Conservation (phyloP, 2,113 vertebrate genomes). For the Phoenicopterus ruber region DNA sequence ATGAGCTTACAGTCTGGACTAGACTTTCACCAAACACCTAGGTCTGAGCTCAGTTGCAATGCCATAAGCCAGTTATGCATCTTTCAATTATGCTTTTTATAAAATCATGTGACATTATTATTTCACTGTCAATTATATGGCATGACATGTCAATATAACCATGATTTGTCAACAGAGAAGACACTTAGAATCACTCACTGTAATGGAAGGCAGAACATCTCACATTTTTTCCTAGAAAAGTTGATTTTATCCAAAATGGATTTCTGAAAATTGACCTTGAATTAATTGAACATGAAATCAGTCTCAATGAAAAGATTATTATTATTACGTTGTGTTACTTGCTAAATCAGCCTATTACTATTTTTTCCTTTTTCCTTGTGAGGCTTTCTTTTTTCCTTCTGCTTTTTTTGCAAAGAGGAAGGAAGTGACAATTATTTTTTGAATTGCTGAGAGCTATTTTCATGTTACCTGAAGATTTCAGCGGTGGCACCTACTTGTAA, state of each 20-base stretch:
- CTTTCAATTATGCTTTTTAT: neutral
- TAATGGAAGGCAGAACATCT: neutral
- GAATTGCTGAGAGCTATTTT: constrained; percentile 15
- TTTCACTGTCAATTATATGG: neutral
- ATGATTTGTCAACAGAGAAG: neutral
- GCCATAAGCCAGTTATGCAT: neutral
- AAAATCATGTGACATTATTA: neutral
- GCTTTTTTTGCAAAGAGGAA: neutral
- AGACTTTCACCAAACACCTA: neutral
- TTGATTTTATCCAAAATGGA: neutral
- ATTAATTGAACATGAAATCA: neutral
- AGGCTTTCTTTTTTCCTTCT: neutral
- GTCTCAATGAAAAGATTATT: neutral
- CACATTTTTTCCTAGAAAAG: neutral
- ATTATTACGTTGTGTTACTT: neutral
- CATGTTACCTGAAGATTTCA: constrained; percentile 6
- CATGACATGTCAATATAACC: neutral
- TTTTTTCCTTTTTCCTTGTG: neutral
- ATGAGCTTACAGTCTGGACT: neutral
- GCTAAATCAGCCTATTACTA: neutral
- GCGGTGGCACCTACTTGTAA: neutral
- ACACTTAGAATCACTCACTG: neutral
- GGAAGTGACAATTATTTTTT: constrained; percentile 55
- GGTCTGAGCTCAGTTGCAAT: neutral
- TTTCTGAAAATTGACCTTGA: neutral